These are phyloP conservation scores for Lithophane socia DNA, from an alignment of 2,888 invertebrate genomes.

Conservation along the genomic window DNA sequence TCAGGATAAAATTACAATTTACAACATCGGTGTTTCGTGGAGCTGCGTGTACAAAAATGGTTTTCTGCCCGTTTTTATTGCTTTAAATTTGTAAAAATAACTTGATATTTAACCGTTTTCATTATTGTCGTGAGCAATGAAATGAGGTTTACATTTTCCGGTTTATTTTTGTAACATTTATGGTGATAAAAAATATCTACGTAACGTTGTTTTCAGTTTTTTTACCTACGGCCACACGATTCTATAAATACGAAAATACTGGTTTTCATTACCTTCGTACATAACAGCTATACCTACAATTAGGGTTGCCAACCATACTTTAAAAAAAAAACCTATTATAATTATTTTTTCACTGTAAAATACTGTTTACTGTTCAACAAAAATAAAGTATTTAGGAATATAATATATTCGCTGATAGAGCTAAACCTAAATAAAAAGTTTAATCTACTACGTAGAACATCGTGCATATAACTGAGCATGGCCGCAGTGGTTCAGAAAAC, in stretches of 20 bases:
- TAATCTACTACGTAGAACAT: no score
- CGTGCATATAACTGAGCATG: no score
- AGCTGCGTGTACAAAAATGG: conserved; percentile 78
- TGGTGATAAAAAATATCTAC: conserved; percentile 25
- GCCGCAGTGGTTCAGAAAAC: no score
- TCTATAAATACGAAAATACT: conserved; percentile 11
- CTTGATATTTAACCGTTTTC: conserved; percentile 54
- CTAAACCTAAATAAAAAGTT: no score
- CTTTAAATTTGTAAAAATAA: conserved; percentile 74
- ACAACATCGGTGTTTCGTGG: conserved; percentile 62
- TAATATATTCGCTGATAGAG: no score
- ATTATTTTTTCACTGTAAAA: no score
- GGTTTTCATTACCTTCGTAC: conserved; percentile 2
- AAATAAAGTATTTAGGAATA: no score
- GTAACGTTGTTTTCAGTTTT: conserved; percentile 39
- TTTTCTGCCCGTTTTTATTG: conserved; percentile 76
- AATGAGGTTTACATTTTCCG: conserved; percentile 49
- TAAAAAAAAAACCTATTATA: no score
- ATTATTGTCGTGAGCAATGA: conserved; percentile 59
- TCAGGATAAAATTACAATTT: conserved; percentile 76
- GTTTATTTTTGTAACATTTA: conserved; percentile 44
- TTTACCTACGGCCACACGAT: neutral
- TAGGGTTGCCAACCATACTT: no score
- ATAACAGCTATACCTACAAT: neutral
- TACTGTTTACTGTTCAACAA: no score